A percentile compares a stretch with the other conserved stretches of the same genome.
These are phyloP conservation scores for Motacilla tschutschensis DNA, from an alignment of 2,113 vertebrate species.

Conservation along the genomic window DNA sequence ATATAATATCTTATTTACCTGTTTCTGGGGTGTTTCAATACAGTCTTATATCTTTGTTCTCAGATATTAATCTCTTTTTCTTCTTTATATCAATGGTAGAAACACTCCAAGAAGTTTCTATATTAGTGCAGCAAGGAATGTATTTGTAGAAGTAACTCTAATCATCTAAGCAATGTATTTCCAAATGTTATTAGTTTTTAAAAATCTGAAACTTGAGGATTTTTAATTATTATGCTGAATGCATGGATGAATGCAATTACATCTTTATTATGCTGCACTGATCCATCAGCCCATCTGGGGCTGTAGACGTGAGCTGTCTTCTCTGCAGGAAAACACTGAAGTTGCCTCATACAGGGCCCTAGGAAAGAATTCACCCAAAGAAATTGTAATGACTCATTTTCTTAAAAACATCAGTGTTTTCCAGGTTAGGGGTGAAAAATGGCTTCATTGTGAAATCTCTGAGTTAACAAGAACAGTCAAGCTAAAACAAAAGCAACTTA, in stretches of 20 bases:
- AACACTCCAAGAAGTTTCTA: not conserved
- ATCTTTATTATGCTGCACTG: not conserved
- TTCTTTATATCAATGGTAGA: not conserved
- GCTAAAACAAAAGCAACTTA: not conserved
- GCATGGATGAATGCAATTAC: not conserved
- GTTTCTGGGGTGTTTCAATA: not conserved
- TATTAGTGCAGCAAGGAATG: not conserved
- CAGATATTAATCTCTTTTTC: not conserved
- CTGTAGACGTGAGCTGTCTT: not conserved
- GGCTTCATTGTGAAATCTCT: not conserved
- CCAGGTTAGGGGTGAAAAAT: not conserved
- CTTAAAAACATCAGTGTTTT: not conserved
- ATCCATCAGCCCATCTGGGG: not conserved
- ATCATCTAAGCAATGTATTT: not conserved
- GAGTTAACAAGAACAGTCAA: not conserved
- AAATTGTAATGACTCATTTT: not conserved
- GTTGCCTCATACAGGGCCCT: not conserved
- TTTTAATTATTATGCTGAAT: not conserved
- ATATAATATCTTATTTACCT: not conserved
- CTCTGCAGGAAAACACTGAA: not conserved
- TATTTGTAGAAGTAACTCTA: not conserved
- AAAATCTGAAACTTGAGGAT: not conserved
- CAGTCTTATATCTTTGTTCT: not conserved
- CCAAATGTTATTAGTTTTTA: not conserved
- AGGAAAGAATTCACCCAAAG: not conserved